A percentile compares a stretch with the other conserved stretches of the same genome.
These are phyloP conservation scores for Glaucopsyche alexis DNA, from an alignment of 2,888 invertebrate genomes.

Conservation along the genomic window DNA sequence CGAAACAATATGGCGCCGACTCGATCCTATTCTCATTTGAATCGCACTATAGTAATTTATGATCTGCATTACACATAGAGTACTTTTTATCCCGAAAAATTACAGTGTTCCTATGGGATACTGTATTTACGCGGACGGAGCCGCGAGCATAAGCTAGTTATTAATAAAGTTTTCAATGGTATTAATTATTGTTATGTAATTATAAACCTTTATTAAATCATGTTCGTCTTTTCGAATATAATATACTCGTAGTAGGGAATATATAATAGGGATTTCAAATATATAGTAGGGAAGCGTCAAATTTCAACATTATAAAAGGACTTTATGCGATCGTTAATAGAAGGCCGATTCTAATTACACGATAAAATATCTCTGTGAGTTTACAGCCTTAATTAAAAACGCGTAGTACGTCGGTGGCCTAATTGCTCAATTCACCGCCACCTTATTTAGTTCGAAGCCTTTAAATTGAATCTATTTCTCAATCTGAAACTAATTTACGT, in stretches of 20 bases:
- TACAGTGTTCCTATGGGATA: no score
- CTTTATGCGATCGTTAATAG: slow-evolving; percentile 26
- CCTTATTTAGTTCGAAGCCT: background rate
- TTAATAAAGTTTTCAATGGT: background rate
- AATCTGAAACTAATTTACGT: slow-evolving; percentile 4
- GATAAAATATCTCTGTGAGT: slow-evolving; percentile 26
- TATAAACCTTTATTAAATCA: background rate
- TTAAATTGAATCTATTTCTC: slow-evolving; percentile 1
- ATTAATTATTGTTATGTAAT: background rate
- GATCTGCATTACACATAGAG: no score
- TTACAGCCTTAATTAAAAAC: slow-evolving; percentile 31
- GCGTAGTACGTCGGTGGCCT: slow-evolving; percentile 29
- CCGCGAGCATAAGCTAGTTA: background rate
- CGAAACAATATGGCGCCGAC: no score
- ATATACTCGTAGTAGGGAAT: no score
- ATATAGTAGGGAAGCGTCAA: background rate
- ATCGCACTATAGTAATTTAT: no score
- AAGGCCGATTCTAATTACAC: slow-evolving; percentile 27
- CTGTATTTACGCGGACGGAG: no score
- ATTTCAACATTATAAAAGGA: slow-evolving; percentile 3
- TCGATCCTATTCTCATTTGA: no score
- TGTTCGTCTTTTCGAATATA: background rate
- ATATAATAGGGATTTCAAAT: no score
- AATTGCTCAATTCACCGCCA: slow-evolving; percentile 28
- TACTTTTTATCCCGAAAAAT: no score